Base-by-base conservation (phyloP, 2,888 invertebrate genomes). In the Elegia similella region DNA sequence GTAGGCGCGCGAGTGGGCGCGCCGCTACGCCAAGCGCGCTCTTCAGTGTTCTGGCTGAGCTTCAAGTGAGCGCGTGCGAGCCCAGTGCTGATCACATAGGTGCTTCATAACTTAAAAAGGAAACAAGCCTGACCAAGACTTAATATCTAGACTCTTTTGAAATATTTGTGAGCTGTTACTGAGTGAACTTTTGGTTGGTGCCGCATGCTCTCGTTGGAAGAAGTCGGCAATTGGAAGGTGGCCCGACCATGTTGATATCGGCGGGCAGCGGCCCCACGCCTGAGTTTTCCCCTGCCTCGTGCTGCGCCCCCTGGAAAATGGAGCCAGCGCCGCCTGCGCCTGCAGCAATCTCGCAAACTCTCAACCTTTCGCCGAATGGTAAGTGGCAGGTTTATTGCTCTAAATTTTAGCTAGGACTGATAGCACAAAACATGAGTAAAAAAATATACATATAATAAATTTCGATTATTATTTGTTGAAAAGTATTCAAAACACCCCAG, bases 251-350 rank as follows among this genome's bases (percentile, higher is more conserved):
- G 94, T 93, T 94, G 92, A 94, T 94, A 89, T 93, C 93, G 78
- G 93, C 93, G 93, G 88, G 92, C 88, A 87, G 91, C 88, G 88
- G 92, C 85, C 89, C 92, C 80, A 92, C 92, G 84, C 84, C 92
- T 80, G 92, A 92, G 79, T 92, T 90, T 75, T 92, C 92, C 84
- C 86, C 93, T 82, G 85, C 91, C 76, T 85, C 93, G 86, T 86
- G 93, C 92, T 86, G 93, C 92, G 85, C 92, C 73, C 80, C 91
- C 88, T 94, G 94, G 94, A 94, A 91, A 92, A 94, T 94, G 94
- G 94, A 92, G 79, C 93, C 92, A 73, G 93, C 77, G 78, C 93
- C 86, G 66, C 93, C 91, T 67, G 93, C 87, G 78, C 88, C 89
- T 52, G 93, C 90, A 62, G 76, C 86, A 72, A 80, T 89, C 73